Percentiles rank a stretch among this genome's conserved stretches.
Conservation (phyloP, 2,888 invertebrate genomes). For the Drosophila lutescens region DNA sequence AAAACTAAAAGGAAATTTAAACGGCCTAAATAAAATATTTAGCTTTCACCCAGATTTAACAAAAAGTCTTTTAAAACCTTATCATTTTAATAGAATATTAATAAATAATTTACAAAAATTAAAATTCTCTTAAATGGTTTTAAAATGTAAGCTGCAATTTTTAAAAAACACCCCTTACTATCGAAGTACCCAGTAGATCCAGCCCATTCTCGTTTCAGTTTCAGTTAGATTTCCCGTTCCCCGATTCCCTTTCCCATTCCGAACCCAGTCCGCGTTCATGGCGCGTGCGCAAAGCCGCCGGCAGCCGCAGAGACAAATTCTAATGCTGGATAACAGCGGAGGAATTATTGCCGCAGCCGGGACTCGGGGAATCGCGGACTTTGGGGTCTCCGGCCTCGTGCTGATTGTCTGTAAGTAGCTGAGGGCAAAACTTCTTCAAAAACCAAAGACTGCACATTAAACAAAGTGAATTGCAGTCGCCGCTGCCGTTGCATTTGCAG, state of each 20-base stretch:
- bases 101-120: too few relatives aligned
- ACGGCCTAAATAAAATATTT: too few relatives aligned
- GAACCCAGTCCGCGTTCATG: constrained; percentile 31
- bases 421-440: constrained; percentile 65
- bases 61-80: too few relatives aligned
- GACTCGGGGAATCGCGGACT: neutral
- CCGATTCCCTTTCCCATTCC: constrained; percentile 1
- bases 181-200: constrained; percentile 11
- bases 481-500: constrained; percentile 10
- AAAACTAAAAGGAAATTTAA: too few relatives aligned
- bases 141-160: too few relatives aligned
- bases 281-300: constrained; percentile 74
- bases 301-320: constrained; percentile 72
- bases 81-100: too few relatives aligned
- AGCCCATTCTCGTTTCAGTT: constrained; percentile 18
- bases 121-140: too few relatives aligned
- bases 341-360: constrained; percentile 54
- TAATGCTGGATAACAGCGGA: constrained; percentile 63
- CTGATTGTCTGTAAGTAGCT: constrained; percentile 80
- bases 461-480: constrained; percentile 51
- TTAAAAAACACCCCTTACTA: neutral
- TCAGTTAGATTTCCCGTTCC: constrained; percentile 8
- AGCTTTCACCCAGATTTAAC: too few relatives aligned
- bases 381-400: constrained; percentile 55
- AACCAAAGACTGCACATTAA: constrained; percentile 42